Evolutionary conservation across 2,888 invertebrate species (phyloP), one percentile per base, ranked within the genome.

Genomic region (Luperina nickerlii): DNA sequence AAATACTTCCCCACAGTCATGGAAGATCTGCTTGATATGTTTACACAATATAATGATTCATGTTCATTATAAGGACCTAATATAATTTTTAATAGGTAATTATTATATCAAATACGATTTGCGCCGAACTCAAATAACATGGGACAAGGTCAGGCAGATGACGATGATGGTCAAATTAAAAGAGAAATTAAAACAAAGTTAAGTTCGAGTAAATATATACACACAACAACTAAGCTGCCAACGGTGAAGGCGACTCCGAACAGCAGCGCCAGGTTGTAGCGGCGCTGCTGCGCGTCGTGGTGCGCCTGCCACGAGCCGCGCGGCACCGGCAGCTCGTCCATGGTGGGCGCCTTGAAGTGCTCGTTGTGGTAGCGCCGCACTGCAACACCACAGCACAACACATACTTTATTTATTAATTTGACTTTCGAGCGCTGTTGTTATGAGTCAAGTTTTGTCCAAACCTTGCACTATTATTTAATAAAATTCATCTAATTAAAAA

Each of bases 291-390:
- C 57, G 97, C 97, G 76, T 97, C 97, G 90, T 98, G 91, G 70
- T 97, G 94, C 75, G 98, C 97, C 92, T 98, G 97, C 98, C 98
- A 99, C 42, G 98, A 98, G 77, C 98, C 98, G 79, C 97, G 95
- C 1, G 99, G 98, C 73, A 98, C 97, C 0, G 98, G 98, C 92
- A 98, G 94, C 92, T 98, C 98, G 90, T 98, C 98, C 97, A 98
- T 98, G 20, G 97, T 97, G 2, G 97, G 93, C 1, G 94, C 92
- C 91, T 96, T 96, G 93, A 96, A 95, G 85, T 94, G 91, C 77
- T 88, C 94, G 32, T 89, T 93, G 86, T 95, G 95, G 92, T 96
- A 96, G 84, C 96, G 95, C 2, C 97, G 95, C 62, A 93, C 97
- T 96, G 91, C 8, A 86, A 86, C 42, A 65, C 13, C 57, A n/a